A percentile compares a stretch with the other conserved stretches of the same genome.
phyloP scores from a whole-genome alignment of 2,888 invertebrate species.

The Drosophila diplacantha region DNA sequence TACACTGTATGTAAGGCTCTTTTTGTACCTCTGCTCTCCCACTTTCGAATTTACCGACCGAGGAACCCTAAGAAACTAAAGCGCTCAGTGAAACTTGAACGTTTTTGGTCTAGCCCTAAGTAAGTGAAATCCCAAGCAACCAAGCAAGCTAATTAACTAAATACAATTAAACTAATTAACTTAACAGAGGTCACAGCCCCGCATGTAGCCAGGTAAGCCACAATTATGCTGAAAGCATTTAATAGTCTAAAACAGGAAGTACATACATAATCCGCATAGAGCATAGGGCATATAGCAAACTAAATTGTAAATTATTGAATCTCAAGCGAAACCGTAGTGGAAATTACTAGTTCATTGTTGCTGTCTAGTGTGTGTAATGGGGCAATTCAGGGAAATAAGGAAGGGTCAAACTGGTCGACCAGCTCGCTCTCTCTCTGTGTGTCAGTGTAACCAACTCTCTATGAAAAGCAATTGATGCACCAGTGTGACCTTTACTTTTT shows the following conservation, averaged over 20 bases:
- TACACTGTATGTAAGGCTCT: slow-evolving; percentile 49
- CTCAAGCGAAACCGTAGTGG: slow-evolving; percentile 45
- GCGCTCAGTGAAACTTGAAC: slow-evolving; percentile 59
- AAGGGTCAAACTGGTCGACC: neutral
- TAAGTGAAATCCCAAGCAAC: slow-evolving; percentile 16
- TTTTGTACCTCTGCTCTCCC: slow-evolving; percentile 69
- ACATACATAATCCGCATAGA: slow-evolving; percentile 30
- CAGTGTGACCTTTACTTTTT: neutral
- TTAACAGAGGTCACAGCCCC: slow-evolving; percentile 12
- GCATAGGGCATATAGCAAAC: slow-evolving; percentile 16
- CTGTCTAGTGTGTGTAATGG: slow-evolving; percentile 40
- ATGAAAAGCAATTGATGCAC: neutral
- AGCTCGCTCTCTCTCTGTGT: neutral
- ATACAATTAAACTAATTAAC: slow-evolving; percentile 17
- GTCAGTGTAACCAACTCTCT: neutral
- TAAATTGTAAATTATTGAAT: slow-evolving; percentile 45
- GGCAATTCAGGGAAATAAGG: neutral
- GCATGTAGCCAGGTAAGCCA: slow-evolving; percentile 22
- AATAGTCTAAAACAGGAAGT: slow-evolving; percentile 48
- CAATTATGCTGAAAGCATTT: slow-evolving; percentile 67
- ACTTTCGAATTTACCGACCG: slow-evolving; percentile 67
- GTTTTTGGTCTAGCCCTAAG: slow-evolving; percentile 31
- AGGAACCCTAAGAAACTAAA: slow-evolving; percentile 38
- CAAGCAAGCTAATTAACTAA: slow-evolving; percentile 19
- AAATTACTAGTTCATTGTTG: slow-evolving; percentile 59